Evolutionary conservation across 1,140 invertebrate genomes (phyloP), one percentile per base, ranked within the genome.

Genomic region (Brachionus asplanchnoidis): DNA sequence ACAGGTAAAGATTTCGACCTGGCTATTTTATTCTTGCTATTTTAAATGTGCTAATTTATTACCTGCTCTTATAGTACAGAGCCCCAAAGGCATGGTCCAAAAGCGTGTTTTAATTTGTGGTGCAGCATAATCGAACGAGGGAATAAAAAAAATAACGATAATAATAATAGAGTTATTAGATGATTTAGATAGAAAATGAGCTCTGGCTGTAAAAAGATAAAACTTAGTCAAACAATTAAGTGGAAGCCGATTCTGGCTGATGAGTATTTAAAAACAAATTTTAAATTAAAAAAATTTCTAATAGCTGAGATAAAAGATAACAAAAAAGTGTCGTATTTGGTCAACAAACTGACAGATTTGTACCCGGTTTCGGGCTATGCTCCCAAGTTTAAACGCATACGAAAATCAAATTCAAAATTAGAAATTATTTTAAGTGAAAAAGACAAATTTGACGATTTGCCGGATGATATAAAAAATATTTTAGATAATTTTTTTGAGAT

Each of bases 241-340:
- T 82, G 79, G 79, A 60, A 9, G 23, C 79, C 79, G 12, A 68
- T 82, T 65, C 53, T 82, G 11, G 28, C 79, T 17, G 79, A 82
- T 26, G 65, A 65, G 32, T 68, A 82, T 65, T 65, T 82, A n/a
- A 11, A 9, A 12, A 65, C 26, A 26, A 40, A 60, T 42, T 60
- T 68, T 68, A 60, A 60, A 42, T 40, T 82, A n/a, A 82, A 65
- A 60, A 82, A 60, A 23, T 82, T 82, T 68, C 9, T 82, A 44
- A 68, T 82, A 44, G 79, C 79, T 20, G 26, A 65, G 2, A 65
- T 82, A 23, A 65, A 60, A 32, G 79, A 82, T 44, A 44, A 26
- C 3, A 60, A 82, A 68, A 36, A 82, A 28, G 9, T 82, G 8
- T 65, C 79, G 7, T 17, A 26, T 23, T 26, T 82, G 36, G 53